A percentile compares a stretch with the other conserved stretches of the same genome.
phyloP scores from a whole-genome alignment of 1,140 invertebrate species.

The Drosophila biarmipes region DNA sequence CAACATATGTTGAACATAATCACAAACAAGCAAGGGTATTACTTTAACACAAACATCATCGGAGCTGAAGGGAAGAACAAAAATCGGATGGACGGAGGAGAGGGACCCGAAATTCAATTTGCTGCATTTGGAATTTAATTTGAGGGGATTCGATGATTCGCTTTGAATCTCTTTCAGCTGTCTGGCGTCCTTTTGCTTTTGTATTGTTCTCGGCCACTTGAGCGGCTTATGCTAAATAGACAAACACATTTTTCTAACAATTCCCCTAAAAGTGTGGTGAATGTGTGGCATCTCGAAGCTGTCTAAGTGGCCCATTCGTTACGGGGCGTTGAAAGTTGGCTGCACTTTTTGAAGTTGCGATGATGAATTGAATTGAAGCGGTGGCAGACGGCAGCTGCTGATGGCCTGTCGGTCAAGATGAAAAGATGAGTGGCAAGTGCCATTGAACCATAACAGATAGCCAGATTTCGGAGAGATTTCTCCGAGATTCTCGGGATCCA shows the following conservation, averaged over 20 bases:
- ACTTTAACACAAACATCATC: constrained; percentile 58
- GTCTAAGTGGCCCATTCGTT: constrained; percentile 69
- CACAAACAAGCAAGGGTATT: constrained; percentile 59
- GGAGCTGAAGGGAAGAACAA: constrained; percentile 2
- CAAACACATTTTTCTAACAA: constrained; percentile 70
- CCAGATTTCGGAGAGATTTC: constrained; percentile 7
- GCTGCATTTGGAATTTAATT: constrained; percentile 43
- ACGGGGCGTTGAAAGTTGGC: constrained; percentile 63
- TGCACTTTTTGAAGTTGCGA: constrained; percentile 47
- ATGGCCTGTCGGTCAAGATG: constrained; percentile 65
- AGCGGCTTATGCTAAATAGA: constrained; percentile 72
- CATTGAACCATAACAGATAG: constrained; percentile 69
- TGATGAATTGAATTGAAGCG: constrained; percentile 64
- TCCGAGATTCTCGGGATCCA: constrained; percentile 16
- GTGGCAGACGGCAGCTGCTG: constrained; percentile 51
- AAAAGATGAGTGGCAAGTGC: constrained; percentile 61
- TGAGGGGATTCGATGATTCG: constrained; percentile 28
- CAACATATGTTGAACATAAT: constrained; percentile 78
- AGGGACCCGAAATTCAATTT: constrained; percentile 41
- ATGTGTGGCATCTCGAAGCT: constrained; percentile 55
- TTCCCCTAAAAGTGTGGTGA: constrained; percentile 23
- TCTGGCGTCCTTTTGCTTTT: constrained; percentile 18
- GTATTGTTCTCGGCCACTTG: constrained; percentile 56
- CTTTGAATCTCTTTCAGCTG: constrained; percentile 6
- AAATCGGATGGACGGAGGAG: constrained; percentile 4